A percentile compares a stretch with the other conserved stretches of the same genome.
phyloP scores from a whole-genome alignment of 1,140 invertebrate species.

The Drosophila paulistorum region DNA sequence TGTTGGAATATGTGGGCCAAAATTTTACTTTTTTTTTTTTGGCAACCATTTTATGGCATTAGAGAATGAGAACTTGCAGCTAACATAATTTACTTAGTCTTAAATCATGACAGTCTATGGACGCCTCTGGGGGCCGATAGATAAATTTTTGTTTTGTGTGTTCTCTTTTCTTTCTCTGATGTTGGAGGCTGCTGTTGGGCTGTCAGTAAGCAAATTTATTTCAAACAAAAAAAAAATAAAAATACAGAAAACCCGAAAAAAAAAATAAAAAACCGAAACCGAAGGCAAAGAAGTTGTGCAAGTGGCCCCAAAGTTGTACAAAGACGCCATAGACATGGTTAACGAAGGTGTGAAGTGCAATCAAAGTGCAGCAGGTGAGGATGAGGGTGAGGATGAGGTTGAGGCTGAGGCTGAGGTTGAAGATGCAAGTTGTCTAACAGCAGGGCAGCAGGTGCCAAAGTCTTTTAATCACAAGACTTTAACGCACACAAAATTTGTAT shows the following conservation, averaged over 20 bases:
- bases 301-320: conserved; percentile 34
- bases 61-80: conserved; percentile 22
- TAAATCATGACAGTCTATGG: conserved; percentile 37
- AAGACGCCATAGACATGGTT: conserved; percentile 21
- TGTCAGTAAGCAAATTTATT: conserved; percentile 68
- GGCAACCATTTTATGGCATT: conserved; percentile 21
- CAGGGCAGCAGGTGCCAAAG: conserved; percentile 62
- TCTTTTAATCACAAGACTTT: conserved; percentile 73
- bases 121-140: conserved; percentile 19
- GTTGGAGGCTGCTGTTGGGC: conserved; percentile 17
- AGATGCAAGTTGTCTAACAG: neutral
- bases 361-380: conserved; percentile 51
- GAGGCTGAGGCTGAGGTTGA: neutral
- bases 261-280: conserved; percentile 15
- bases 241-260: neutral
- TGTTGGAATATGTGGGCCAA: neutral
- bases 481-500: conserved; percentile 62
- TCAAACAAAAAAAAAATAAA: conserved; percentile 19
- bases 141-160: neutral
- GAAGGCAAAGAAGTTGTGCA: conserved; percentile 54
- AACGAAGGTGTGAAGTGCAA: conserved; percentile 67
- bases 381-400: neutral
- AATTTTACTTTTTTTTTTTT: neutral
- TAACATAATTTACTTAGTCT: conserved; percentile 32
- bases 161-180: neutral